A percentile compares a stretch with the other conserved stretches of the same genome.
These are phyloP conservation scores for Heliocidaris erythrogramma DNA, from an alignment of 35 echinoderm and acorn worm genomes.

Conservation along the genomic window DNA sequence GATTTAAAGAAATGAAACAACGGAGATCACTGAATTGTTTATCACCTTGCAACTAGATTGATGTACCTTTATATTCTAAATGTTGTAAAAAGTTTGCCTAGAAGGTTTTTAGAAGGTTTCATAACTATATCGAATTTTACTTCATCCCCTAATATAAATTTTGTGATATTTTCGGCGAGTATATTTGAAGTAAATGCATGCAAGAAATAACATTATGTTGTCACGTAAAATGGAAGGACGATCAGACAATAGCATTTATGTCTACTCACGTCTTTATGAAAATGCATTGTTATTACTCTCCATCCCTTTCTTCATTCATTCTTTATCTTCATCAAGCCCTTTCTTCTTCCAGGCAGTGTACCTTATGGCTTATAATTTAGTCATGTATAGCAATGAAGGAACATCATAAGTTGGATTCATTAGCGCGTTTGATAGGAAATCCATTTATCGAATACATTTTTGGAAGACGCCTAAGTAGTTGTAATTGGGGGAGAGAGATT, in stretches of 20 bases:
- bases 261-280: background rate
- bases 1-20: too few relatives aligned
- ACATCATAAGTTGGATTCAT: conserved; percentile 11
- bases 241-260: background rate
- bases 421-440: conserved; percentile 8
- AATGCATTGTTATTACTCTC: background rate
- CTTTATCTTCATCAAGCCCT: background rate
- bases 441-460: background rate
- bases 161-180: too few relatives aligned
- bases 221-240: too few relatives aligned
- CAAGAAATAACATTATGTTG: too few relatives aligned
- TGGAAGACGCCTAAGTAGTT: conserved; percentile 2
- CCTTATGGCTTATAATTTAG: background rate
- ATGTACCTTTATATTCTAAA: too few relatives aligned
- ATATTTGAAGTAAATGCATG: too few relatives aligned
- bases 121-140: too few relatives aligned
- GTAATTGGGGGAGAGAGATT: conserved; percentile 2
- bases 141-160: too few relatives aligned
- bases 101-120: too few relatives aligned
- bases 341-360: background rate
- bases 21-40: too few relatives aligned
- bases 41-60: too few relatives aligned
- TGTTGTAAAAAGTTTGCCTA: too few relatives aligned
- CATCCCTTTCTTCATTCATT: background rate
- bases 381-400: conserved; percentile 11